A percentile compares a stretch with the other conserved stretches of the same genome.
phyloP scores from a whole-genome alignment of 2,888 invertebrate genomes.

The Phyllotreta cruciferae region DNA sequence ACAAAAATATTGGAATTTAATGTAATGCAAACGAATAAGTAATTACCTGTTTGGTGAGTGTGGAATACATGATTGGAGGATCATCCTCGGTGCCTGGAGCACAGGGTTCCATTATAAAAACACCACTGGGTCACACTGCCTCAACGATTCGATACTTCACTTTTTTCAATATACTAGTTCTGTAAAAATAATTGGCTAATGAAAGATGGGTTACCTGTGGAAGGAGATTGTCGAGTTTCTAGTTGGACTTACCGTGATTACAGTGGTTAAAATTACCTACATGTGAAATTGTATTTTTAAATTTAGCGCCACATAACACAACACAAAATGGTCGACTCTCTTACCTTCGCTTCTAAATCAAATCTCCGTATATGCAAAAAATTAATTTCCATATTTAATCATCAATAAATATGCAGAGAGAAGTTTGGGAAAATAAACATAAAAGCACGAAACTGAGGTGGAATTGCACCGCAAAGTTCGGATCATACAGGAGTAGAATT shows the following conservation, averaged over 20 bases:
- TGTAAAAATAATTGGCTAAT: slow-evolving; percentile 35
- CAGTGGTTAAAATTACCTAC: slow-evolving; percentile 24
- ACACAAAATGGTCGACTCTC: slow-evolving; percentile 44
- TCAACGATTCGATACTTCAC: slow-evolving; percentile 36
- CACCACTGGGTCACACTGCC: slow-evolving; percentile 35
- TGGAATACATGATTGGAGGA: slow-evolving; percentile 45
- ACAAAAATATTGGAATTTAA: slow-evolving; percentile 22
- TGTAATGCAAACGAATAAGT: slow-evolving; percentile 22
- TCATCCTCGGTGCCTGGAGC: slow-evolving; percentile 57
- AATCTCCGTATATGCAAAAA: too few relatives aligned
- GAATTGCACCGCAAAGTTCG: too few relatives aligned
- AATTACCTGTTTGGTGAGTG: slow-evolving; percentile 52
- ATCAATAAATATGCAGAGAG: too few relatives aligned
- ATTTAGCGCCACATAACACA: slow-evolving; percentile 48
- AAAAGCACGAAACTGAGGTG: too few relatives aligned
- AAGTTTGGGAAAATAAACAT: too few relatives aligned
- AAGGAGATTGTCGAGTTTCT: slow-evolving; percentile 18
- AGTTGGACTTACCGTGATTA: slow-evolving; percentile 49
- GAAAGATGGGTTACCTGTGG: slow-evolving; percentile 17
- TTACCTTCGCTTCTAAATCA: not conserved
- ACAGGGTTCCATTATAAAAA: slow-evolving; percentile 51
- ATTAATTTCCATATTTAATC: too few relatives aligned
- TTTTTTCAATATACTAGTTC: slow-evolving; percentile 24
- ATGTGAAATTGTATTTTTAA: slow-evolving; percentile 34
- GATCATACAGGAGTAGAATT: too few relatives aligned